Conservation (phyloP, 2,113 vertebrate genomes). For the Dicentrarchus labrax region DNA sequence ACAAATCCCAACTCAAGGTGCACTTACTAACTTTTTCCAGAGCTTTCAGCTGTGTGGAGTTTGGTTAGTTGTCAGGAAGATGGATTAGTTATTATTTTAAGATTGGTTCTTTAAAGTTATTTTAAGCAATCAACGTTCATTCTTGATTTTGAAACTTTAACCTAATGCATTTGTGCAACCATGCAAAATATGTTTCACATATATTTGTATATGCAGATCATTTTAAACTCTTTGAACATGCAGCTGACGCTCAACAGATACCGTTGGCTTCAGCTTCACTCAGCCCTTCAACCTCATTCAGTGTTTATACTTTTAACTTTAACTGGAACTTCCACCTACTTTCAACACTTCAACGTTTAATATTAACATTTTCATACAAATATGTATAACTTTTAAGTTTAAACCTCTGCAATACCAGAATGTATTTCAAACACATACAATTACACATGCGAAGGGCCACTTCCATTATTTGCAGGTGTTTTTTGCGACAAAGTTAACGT, state of each 20-base stretch:
- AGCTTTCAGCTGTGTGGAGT: background rate
- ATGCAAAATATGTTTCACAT: background rate
- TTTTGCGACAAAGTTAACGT: background rate
- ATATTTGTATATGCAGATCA: background rate
- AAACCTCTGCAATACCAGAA: background rate
- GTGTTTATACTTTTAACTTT: too few species aligned
- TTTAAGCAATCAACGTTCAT: background rate
- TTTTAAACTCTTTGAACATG: too few species aligned
- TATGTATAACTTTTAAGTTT: background rate
- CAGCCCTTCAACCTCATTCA: too few species aligned
- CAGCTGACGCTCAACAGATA: too few species aligned
- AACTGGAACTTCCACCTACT: too few species aligned
- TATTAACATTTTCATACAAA: too few species aligned
- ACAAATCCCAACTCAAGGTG: background rate
- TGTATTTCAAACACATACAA: background rate
- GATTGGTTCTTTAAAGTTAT: background rate
- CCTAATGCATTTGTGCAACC: background rate
- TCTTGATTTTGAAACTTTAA: background rate
- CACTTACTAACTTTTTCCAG: background rate
- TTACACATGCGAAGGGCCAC: background rate
- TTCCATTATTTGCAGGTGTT: background rate
- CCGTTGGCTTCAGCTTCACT: too few species aligned
- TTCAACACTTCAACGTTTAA: too few species aligned
- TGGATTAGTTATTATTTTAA: background rate
- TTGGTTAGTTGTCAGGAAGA: background rate